Percentiles rank a stretch among this genome's conserved stretches.
Conservation (phyloP, 2,797 vertebrate genomes). For the Lycodopsis pacificus region DNA sequence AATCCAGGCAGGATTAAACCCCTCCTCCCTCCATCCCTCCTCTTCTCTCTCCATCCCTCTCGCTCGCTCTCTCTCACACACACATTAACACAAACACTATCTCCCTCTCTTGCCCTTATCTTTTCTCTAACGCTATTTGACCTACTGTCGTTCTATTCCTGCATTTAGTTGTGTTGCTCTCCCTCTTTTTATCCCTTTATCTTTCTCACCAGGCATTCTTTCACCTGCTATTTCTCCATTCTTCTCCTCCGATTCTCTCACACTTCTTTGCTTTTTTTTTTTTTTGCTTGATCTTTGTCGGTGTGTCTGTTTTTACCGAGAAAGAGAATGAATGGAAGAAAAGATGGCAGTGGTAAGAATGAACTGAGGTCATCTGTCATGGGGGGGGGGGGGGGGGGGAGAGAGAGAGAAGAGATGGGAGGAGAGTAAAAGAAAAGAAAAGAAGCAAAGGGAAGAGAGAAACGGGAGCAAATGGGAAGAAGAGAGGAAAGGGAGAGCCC, state of each 20-base stretch:
- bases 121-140: slow-evolving; percentile 51
- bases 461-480: not conserved
- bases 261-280: not conserved
- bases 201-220: not conserved
- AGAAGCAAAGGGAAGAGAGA: not conserved
- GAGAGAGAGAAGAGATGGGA: not conserved
- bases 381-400: accelerated
- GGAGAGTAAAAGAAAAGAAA: not conserved
- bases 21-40: slow-evolving; percentile 76
- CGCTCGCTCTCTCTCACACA: slow-evolving; percentile 21
- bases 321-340: not conserved
- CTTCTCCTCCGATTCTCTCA: not conserved
- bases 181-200: not conserved
- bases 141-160: slow-evolving; percentile 41
- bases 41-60: slow-evolving; percentile 41
- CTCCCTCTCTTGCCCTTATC: slow-evolving; percentile 46
- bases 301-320: not conserved
- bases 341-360: not conserved
- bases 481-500: not conserved
- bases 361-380: not conserved
- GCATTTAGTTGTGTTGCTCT: slow-evolving; percentile 10
- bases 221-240: slow-evolving; percentile 8
- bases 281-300: not conserved
- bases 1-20: slow-evolving; percentile 87
- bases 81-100: slow-evolving; percentile 38